Percentiles rank a stretch among this genome's conserved stretches.
These are phyloP conservation scores for Varanus komodoensis DNA, from an alignment of 2,113 vertebrate species.

Conservation along the genomic window DNA sequence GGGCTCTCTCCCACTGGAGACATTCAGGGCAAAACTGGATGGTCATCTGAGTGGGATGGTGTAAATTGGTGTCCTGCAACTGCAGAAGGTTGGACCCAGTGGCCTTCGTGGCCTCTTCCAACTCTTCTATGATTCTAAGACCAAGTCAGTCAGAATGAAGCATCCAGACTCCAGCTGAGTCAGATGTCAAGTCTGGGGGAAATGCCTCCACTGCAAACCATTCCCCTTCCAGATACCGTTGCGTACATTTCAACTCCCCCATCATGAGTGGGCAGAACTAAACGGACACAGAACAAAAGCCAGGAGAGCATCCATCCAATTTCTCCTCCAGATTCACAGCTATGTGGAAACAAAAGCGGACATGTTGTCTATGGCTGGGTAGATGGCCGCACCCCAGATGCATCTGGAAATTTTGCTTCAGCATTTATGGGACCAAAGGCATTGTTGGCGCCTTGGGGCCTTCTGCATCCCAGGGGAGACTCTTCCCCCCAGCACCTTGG, in stretches of 20 bases:
- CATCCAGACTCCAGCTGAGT: neutral
- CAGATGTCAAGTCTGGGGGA: rapidly evolving
- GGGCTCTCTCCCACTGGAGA: too few species aligned
- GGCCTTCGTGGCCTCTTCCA: too few species aligned
- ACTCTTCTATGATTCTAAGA: too few species aligned
- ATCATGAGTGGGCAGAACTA: rapidly evolving
- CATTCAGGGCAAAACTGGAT: too few species aligned
- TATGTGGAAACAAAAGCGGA: slow-evolving; percentile 4
- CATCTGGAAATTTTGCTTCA: neutral
- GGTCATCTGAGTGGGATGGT: too few species aligned
- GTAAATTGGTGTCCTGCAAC: too few species aligned
- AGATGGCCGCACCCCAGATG: neutral
- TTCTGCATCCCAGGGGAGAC: neutral
- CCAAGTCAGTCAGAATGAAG: too few species aligned
- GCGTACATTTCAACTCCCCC: neutral
- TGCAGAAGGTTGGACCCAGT: too few species aligned
- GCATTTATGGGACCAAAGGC: neutral
- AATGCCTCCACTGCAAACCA: neutral
- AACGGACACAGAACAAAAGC: neutral
- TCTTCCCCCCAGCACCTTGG: slow-evolving; percentile 21
- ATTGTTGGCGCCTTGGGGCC: slow-evolving; percentile 5
- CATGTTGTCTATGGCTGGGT: neutral
- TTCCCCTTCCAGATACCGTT: neutral
- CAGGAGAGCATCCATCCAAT: neutral
- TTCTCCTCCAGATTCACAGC: neutral